Conservation (phyloP, 1,140 invertebrate species). For the Idris sp. region DNA sequence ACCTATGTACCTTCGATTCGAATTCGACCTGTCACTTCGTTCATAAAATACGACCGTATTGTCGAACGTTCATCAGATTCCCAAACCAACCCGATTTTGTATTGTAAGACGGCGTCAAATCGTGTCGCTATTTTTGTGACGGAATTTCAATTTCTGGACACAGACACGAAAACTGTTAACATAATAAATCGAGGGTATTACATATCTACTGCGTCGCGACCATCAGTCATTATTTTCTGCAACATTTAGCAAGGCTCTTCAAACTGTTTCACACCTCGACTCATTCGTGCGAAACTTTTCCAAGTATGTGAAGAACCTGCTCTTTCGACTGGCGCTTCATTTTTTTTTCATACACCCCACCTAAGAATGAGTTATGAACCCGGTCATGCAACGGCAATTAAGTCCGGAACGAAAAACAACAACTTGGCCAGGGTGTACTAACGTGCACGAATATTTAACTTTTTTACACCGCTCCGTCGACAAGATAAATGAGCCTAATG, state of each 20-base stretch:
- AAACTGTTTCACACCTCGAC: conserved; percentile 75
- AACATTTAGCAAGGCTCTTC: conserved; percentile 78
- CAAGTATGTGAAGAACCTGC: conserved; percentile 73
- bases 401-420: conserved; percentile 37
- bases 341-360: conserved; percentile 47
- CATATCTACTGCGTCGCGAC: conserved; percentile 53
- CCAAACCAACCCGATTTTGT: no score
- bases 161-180: conserved; percentile 4
- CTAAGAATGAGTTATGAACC: conserved; percentile 75
- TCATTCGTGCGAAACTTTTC: conserved; percentile 73
- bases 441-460: conserved; percentile 47
- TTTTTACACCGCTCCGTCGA: conserved; percentile 24
- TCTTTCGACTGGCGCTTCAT: conserved; percentile 27
- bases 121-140: conserved; percentile 1
- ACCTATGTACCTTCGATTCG: conserved; percentile 40
- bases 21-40: conserved; percentile 20
- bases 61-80: conserved; percentile 3
- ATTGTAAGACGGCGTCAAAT: no score
- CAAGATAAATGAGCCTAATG: conserved; percentile 37
- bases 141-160: conserved; percentile 11
- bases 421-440: conserved; percentile 40
- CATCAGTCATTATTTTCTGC: conserved; percentile 79
- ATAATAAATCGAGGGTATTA: conserved; percentile 51
- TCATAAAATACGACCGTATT: conserved; percentile 30
- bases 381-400: conserved; percentile 52